phyloP scores from a whole-genome alignment of 1,140 invertebrate species.

The Octopus bimaculoides region DNA sequence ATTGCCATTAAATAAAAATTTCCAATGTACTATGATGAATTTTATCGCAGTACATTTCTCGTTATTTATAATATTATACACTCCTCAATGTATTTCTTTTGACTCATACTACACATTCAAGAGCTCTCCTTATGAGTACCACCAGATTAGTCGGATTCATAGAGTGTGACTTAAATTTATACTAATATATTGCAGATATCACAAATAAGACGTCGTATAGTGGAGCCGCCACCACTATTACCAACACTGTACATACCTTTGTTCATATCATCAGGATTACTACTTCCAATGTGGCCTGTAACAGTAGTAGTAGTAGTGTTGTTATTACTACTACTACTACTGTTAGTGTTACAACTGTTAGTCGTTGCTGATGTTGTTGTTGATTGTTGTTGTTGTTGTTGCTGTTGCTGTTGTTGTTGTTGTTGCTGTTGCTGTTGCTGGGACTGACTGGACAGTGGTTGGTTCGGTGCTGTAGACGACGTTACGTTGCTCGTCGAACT shows the following conservation, averaged over 20 bases:
- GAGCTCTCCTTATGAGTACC: too few relatives aligned
- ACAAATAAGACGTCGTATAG: too few relatives aligned
- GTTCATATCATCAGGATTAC: not conserved
- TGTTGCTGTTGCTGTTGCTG: not conserved
- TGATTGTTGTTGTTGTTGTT: not conserved
- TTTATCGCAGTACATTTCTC: too few relatives aligned
- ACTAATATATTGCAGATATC: too few relatives aligned
- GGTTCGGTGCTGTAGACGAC: not conserved
- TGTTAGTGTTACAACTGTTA: not conserved
- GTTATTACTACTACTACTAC: not conserved
- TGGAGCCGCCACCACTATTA: too few relatives aligned
- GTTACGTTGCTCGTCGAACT: not conserved
- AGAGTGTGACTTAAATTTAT: too few relatives aligned
- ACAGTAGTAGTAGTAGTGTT: not conserved
- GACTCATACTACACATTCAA: too few relatives aligned
- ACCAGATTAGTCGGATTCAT: too few relatives aligned
- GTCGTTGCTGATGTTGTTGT: not conserved
- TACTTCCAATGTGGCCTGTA: not conserved
- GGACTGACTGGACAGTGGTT: not conserved
- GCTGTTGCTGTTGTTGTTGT: constrained; percentile 1
- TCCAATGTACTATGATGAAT: too few relatives aligned
- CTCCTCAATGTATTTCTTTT: too few relatives aligned
- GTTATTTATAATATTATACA: too few relatives aligned
- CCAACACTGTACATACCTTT: not conserved
- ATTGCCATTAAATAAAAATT: too few relatives aligned